Base-by-base conservation (phyloP, 2,888 invertebrate species). In the Pegoplata infirma region DNA sequence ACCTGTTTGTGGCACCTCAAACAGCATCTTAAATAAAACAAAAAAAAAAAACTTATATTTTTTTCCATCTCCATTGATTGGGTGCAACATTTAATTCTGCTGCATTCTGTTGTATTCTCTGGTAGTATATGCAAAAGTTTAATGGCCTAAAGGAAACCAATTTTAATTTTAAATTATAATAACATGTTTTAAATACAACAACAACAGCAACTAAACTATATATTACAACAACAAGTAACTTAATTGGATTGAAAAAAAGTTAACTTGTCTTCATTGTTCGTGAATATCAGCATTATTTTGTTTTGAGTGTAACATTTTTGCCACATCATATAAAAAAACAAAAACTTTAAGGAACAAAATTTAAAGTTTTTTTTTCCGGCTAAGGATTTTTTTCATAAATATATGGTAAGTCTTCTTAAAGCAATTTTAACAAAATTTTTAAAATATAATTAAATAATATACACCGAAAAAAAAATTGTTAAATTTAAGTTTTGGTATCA, bases 351-450 rank as follows among this genome's bases (percentile, higher is more conserved):
- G n/a, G n/a, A 47, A 19, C 47, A 5, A 21, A 21, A 12, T 14
- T 49, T 23, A 7, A 6, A 14, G 23, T 25, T 28, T n/a, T 56
- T 16, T 23, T 51, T 12, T 63, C n/a, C n/a, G n/a, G n/a, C n/a
- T n/a, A 63, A 47, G 64, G 67, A 58, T 67, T 44, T 61, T 61
- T 49, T 73, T 12, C 44, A 64, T 46, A 74, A 66, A 55, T 78
- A 74, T 79, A 79, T 79, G 78, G 78, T 79, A 79, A 79, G 78
- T 74, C n/a, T n/a, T n/a, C n/a, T n/a, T n/a, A n/a, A n/a, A n/a
- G n/a, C n/a, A n/a, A n/a, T n/a, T n/a, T n/a, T n/a, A n/a, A n/a
- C n/a, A n/a, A n/a, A n/a, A n/a, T n/a, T n/a, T n/a, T n/a, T n/a
- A n/a, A n/a, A n/a, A n/a, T n/a, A n/a, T n/a, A n/a, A n/a, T n/a